Evolutionary conservation across 2,113 vertebrate species (phyloP).

Genomic region (Corvus moneduloides): DNA sequence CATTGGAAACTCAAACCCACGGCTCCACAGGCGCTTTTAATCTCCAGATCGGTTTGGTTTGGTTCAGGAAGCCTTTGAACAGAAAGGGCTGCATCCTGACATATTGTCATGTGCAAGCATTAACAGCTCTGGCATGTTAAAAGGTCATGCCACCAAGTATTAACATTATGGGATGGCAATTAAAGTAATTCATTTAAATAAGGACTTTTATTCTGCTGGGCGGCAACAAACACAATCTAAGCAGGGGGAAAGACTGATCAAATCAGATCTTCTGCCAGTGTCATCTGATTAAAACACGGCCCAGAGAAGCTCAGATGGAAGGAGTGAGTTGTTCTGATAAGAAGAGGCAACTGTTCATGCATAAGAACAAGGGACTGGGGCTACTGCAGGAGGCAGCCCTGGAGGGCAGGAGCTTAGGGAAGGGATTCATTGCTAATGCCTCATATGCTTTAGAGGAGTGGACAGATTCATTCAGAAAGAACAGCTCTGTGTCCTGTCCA

Average conservation of each 20-base stretch:
- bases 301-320: neutral
- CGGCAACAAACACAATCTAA: neutral
- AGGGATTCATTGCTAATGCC: neutral
- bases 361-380: neutral
- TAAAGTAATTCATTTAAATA: slow-evolving; percentile 52
- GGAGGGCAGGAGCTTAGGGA: neutral
- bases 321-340: neutral
- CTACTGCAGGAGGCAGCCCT: neutral
- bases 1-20: neutral
- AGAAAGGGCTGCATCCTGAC: slow-evolving; percentile 20
- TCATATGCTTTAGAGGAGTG: neutral
- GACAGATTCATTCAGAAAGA: neutral
- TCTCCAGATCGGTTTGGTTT: neutral
- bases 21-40: neutral
- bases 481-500: neutral
- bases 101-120: slow-evolving; percentile 38
- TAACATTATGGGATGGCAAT: slow-evolving; percentile 26
- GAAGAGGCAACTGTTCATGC: neutral
- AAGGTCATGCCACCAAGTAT: slow-evolving; percentile 64
- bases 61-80: slow-evolving; percentile 13
- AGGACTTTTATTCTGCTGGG: neutral
- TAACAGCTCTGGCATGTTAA: slow-evolving; percentile 40
- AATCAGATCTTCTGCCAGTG: neutral
- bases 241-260: neutral
- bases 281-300: neutral